Evolutionary conservation across 2,888 invertebrate species (phyloP), one percentile per base, ranked within the genome.

Genomic region (Eledona agricola): DNA sequence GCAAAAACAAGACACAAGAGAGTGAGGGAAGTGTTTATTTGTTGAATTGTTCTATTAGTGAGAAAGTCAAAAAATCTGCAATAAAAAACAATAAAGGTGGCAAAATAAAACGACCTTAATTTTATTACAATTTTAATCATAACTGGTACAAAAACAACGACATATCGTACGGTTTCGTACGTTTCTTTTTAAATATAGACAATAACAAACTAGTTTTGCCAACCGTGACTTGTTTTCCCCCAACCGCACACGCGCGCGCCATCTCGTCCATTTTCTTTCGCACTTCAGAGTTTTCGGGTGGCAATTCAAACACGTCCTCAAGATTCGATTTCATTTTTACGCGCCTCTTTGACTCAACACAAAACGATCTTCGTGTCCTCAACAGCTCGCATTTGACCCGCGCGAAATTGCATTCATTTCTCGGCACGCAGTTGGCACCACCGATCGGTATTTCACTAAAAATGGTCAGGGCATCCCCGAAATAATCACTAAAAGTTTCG

Each of bases 201-300:
- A 70, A 60, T 32, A 72, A 57, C 35, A 72, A 58, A 46, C 64
- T 69, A 13, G 66, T 67, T 66, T 71, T 72, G 22, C 74, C 74
- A 19, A 72, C 45, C 23, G 58, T 64, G 22, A 71, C 46, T 13
- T 64, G 50, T 1, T 58, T 62, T 47, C 64, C 59, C 45, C 50
- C 62, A 58, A 17, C 51, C 54, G 11, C 13, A 40, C 47, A 56
- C 61, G 58, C 55, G 47, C 17, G 25, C 9, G 9, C 35, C 3
- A 43, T 32, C 20, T 58, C 51, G n/a, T 61, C 49, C 17, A 65
- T 29, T 53, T 62, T 52, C 46, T 47, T 40, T 26, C 55, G 51
- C 16, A 63, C 28, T 42, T 34, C 49, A 15, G 64, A 66, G 7
- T 55, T 37, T 4, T 59, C 20, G 10, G 49, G 16, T 2, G 65